A percentile compares a stretch with the other conserved stretches of the same genome.
These are phyloP conservation scores for Cyprinodon brontotheroides DNA, from an alignment of 2,113 vertebrate genomes.

Conservation along the genomic window DNA sequence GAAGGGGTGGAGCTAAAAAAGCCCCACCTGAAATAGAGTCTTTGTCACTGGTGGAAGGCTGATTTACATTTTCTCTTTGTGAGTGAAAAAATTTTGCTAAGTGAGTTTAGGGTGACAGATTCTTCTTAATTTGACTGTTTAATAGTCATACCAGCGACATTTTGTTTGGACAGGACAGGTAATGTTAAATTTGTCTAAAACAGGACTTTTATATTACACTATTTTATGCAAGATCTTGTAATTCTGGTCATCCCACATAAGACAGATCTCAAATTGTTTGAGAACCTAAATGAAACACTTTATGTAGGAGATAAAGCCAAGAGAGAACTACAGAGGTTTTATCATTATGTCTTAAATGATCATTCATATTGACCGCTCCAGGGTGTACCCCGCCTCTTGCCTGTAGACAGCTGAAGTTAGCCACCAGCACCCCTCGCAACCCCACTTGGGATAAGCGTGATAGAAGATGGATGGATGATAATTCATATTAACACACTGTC, in stretches of 20 bases:
- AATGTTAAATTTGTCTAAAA: neutral
- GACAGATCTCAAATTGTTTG: too few species aligned
- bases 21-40: constrained; percentile 37
- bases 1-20: neutral
- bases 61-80: constrained; percentile 41
- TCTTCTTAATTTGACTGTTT: neutral
- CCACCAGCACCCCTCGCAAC: too few species aligned
- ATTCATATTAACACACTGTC: neutral
- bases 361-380: neutral
- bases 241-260: too few species aligned
- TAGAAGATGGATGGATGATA: neutral
- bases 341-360: neutral
- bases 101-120: neutral
- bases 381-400: too few species aligned
- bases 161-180: neutral
- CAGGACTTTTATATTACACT: too few species aligned
- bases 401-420: too few species aligned
- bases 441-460: too few species aligned
- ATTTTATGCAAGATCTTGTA: too few species aligned
- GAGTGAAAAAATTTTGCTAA: neutral
- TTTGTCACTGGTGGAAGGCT: constrained; percentile 12
- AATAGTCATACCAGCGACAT: neutral
- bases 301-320: too few species aligned
- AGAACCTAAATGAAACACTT: too few species aligned
- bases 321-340: too few species aligned